These are phyloP conservation scores for Odontomachus brunneus DNA, from an alignment of 1,140 invertebrate species.

Conservation along the genomic window DNA sequence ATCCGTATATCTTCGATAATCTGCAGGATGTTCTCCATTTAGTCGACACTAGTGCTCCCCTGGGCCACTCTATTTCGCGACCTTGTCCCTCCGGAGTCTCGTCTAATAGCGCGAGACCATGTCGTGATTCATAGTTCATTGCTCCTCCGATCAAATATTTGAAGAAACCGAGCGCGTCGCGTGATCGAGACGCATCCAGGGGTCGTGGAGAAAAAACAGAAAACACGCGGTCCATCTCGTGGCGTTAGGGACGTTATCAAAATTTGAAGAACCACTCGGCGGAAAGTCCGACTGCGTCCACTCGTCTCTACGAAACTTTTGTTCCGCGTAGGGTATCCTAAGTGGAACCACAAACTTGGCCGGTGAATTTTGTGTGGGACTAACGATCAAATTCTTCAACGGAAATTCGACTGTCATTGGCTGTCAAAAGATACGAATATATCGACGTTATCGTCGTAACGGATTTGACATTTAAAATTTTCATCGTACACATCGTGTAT, in stretches of 20 bases:
- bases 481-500: not conserved
- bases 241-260: not conserved
- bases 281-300: not conserved
- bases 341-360: no score
- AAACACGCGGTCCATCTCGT: not conserved
- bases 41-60: conserved; percentile 67
- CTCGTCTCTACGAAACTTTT: not conserved
- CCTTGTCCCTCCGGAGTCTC: conserved; percentile 57
- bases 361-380: no score
- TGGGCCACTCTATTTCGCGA: conserved; percentile 69
- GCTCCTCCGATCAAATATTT: conserved; percentile 46
- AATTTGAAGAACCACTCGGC: not conserved
- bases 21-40: conserved; percentile 72
- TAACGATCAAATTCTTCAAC: no score
- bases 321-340: no score
- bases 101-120: conserved; percentile 60
- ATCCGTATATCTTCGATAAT: conserved; percentile 73
- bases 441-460: no score
- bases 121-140: conserved; percentile 57
- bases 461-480: conserved; percentile 11
- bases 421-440: no score
- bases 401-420: no score
- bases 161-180: not conserved
- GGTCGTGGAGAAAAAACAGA: not conserved
- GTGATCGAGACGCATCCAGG: conserved; percentile 6